Base-by-base conservation (phyloP, 2,888 invertebrate genomes). In the Xylophagus ater region DNA sequence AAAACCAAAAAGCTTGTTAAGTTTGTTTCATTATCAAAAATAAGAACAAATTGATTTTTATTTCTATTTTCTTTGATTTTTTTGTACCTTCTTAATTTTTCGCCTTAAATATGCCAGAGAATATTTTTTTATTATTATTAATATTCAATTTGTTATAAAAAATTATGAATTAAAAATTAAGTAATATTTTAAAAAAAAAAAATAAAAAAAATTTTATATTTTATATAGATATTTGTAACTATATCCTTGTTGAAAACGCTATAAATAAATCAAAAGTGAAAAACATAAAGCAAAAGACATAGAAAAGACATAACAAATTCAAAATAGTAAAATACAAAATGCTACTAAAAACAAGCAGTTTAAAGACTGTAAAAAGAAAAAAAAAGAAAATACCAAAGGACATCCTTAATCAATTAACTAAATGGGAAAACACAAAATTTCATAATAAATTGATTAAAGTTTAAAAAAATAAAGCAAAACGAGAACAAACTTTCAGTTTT, bases 211-310 rank as follows among this genome's bases (percentile, higher is more conserved):
- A 20, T 31, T 37, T 32, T 32, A 21, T 31, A 32, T 13, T 32
- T 24, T 32, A 15, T 34, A n/a, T 5, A 29, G 15, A 24, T 20
- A 32, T 37, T 41, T 40, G 37, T 37, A 37, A 40, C 37, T 43
- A 40, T 44, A 44, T 44, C 44, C 44, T 44, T 44, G 44, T 44
- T 44, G 44, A 37, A 44, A 41, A 44, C 44, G 44, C 44, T 44
- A 44, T 44, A 36, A 44, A 41, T 17, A n/a, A 21, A 17, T 20
- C 12, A 28, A 36, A 26, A 28, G 17, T 1, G 10, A 24, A 24
- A 31, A 24, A 38, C n/a, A 12, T 21, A 32, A 17, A 13, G 20
- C 20, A 21, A 28, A 28, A 4, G 6, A 28, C n/a, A 30, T 21
- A 14, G 33, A 28, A n/a, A 38, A n/a, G 19, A 18, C 31, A 38